Evolutionary conservation across 2,113 vertebrate genomes (phyloP).

Genomic region (Pygoscelis adeliae): DNA sequence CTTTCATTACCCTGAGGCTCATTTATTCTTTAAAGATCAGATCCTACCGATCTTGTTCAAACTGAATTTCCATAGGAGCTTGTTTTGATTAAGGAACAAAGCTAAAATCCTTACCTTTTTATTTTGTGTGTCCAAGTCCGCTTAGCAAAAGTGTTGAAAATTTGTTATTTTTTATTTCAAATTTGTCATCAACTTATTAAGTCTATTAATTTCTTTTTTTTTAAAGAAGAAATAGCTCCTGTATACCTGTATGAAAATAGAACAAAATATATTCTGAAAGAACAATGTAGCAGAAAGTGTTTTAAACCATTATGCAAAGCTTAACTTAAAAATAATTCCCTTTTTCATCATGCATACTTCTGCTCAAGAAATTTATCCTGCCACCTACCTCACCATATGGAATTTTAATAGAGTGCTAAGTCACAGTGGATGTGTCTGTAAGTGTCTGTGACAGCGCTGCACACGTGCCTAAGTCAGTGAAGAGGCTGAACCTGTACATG

Average conservation of each 20-base stretch:
- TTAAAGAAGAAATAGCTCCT: background rate
- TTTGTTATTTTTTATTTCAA: background rate
- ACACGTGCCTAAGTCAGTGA: background rate
- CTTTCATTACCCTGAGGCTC: background rate
- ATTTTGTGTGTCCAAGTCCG: background rate
- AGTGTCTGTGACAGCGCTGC: background rate
- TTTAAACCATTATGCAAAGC: background rate
- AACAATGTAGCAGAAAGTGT: background rate
- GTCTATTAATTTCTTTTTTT: too few relatives aligned
- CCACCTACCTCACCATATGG: constrained; percentile 10
- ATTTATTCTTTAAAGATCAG: background rate
- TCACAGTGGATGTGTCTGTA: background rate
- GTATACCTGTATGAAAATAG: background rate
- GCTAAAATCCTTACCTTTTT: background rate
- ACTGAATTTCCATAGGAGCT: background rate
- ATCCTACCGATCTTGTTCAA: background rate
- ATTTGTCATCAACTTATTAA: background rate
- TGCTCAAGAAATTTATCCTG: constrained; percentile 39
- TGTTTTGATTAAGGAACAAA: background rate
- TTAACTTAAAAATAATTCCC: background rate
- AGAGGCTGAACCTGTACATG: background rate
- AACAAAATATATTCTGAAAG: background rate
- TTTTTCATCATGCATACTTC: background rate
- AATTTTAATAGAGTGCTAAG: background rate
- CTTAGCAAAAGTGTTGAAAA: background rate